Conservation (phyloP, 2,113 vertebrate genomes). For the Hyperoodon ampullatus region DNA sequence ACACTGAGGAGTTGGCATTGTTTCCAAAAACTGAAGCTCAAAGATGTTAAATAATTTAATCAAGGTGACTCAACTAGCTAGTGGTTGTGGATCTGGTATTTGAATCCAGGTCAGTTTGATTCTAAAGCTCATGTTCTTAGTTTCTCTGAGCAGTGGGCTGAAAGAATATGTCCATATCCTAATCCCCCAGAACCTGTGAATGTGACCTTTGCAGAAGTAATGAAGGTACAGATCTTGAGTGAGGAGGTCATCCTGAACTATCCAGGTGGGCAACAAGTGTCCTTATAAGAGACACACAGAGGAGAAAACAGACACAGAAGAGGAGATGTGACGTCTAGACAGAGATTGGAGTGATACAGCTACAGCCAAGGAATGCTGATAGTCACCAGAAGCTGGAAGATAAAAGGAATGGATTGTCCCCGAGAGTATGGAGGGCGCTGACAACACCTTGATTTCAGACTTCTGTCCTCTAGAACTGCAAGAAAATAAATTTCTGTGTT, state of each 20-base stretch:
- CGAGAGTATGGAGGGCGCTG: background rate
- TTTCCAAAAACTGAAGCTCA: background rate
- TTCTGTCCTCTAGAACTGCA: background rate
- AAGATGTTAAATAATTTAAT: background rate
- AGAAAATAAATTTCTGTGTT: background rate
- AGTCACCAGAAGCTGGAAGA: background rate
- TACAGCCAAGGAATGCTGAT: background rate
- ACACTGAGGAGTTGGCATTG: background rate
- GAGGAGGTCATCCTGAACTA: background rate
- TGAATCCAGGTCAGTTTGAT: background rate
- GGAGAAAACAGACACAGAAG: background rate
- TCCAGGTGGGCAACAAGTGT: background rate
- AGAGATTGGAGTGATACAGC: background rate
- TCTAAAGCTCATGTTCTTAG: background rate
- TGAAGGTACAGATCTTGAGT: background rate
- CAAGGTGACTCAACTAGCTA: background rate
- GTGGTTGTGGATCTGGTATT: background rate
- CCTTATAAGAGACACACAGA: background rate
- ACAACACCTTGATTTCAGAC: background rate
- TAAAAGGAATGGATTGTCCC: background rate
- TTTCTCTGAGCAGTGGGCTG: background rate
- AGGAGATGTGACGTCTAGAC: background rate
- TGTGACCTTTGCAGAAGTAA: background rate
- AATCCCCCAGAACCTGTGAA: background rate
- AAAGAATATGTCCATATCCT: background rate